Evolutionary conservation across 2,888 invertebrate genomes (phyloP).

Genomic region (Agapostemon virescens): DNA sequence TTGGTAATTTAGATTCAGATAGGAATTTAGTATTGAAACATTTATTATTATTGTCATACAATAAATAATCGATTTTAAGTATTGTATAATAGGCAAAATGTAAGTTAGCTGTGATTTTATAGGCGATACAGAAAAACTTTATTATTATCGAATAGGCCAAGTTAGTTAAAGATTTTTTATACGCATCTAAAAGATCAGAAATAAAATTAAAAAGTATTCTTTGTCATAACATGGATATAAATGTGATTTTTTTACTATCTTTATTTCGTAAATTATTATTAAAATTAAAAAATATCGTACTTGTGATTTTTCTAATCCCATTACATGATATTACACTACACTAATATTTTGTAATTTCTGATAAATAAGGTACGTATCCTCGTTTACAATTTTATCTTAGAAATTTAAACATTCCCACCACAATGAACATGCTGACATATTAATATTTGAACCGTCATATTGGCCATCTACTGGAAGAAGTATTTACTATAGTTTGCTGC

Average conservation of each 20-base stretch:
- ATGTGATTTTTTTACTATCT: background rate
- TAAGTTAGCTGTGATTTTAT: background rate
- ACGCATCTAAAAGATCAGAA: background rate
- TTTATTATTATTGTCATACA: slow-evolving; percentile 36
- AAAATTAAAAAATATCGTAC: background rate
- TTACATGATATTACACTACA: background rate
- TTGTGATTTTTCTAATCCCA: background rate
- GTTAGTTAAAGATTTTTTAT: background rate
- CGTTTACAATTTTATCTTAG: background rate
- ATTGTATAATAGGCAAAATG: background rate
- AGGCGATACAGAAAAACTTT: slow-evolving; percentile 6
- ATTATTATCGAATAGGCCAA: background rate
- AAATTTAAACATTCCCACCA: background rate
- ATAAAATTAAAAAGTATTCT: background rate
- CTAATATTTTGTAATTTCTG: background rate
- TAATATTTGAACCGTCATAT: background rate
- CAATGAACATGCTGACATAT: background rate
- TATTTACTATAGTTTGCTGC: background rate
- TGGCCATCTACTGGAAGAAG: background rate
- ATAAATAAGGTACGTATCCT: background rate
- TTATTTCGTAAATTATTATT: background rate
- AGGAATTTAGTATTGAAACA: slow-evolving; percentile 34
- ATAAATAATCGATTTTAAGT: slow-evolving; percentile 16
- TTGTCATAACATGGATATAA: background rate
- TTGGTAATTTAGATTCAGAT: slow-evolving; percentile 39